These are phyloP conservation scores for Geopemphigus sp. DNA, from an alignment of 1,140 invertebrate genomes.

Conservation along the genomic window DNA sequence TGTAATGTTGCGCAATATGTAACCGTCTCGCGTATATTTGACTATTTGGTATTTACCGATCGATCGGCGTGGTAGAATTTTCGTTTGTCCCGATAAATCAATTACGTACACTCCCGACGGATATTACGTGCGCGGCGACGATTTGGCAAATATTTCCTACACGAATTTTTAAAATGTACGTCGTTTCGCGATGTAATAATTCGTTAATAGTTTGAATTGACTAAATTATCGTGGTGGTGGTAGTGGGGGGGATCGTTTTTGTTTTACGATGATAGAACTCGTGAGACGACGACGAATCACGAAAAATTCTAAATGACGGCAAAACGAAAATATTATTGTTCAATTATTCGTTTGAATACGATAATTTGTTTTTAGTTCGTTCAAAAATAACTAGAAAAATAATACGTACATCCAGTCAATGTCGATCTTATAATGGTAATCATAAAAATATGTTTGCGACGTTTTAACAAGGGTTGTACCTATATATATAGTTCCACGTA, in stretches of 20 bases:
- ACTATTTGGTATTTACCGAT: background rate
- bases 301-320: constrained; percentile 25
- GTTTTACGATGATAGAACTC: background rate
- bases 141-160: no score
- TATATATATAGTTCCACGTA: background rate
- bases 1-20: constrained; percentile 3
- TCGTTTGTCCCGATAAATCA: no score
- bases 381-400: constrained; percentile 5
- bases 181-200: background rate
- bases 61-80: background rate
- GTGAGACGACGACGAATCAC: background rate
- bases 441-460: background rate
- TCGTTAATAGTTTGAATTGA: constrained; percentile 8
- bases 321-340: constrained; percentile 28
- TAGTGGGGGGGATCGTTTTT: no score
- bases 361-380: background rate
- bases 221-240: no score
- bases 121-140: no score
- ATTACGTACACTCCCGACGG: no score
- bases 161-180: background rate
- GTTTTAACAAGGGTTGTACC: background rate
- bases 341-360: background rate
- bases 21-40: background rate
- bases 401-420: background rate
- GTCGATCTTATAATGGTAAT: background rate